Percentiles rank a stretch among this genome's conserved stretches.
Evolutionary conservation across 1,140 invertebrate genomes (phyloP).

Genomic region (Ips nitidus): DNA sequence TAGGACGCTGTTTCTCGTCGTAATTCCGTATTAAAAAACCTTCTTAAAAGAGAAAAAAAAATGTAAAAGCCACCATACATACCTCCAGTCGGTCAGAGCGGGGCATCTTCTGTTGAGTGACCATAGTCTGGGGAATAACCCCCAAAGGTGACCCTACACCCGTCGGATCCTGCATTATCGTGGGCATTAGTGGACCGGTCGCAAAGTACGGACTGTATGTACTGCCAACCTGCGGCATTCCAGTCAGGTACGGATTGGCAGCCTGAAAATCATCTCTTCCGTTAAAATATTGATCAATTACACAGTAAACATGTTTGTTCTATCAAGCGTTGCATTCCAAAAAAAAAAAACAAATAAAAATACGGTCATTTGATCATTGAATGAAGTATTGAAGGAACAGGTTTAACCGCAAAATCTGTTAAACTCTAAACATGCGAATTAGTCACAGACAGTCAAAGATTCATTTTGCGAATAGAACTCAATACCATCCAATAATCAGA

Average conservation of each 20-base stretch:
- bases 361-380: too few relatives aligned
- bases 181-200: conserved; percentile 82
- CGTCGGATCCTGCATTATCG: conserved; percentile 78
- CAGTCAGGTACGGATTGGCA: conserved; percentile 85
- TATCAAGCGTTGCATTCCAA: too few relatives aligned
- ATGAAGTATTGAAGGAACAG: too few relatives aligned
- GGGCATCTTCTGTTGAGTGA: conserved; percentile 85
- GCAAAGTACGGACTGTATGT: conserved; percentile 87
- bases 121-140: conserved; percentile 80
- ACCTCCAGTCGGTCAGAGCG: conserved; percentile 96
- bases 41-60: background rate
- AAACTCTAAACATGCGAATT: too few relatives aligned
- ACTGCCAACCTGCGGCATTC: conserved; percentile 79
- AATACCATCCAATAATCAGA: too few relatives aligned
- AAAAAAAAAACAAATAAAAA: too few relatives aligned
- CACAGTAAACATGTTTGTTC: too few relatives aligned
- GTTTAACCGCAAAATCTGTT: too few relatives aligned
- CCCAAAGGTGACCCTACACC: conserved; percentile 66
- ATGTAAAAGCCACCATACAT: conserved; percentile 50
- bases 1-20: too few relatives aligned
- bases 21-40: too few relatives aligned
- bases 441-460: too few relatives aligned
- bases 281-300: background rate
- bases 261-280: conserved; percentile 60
- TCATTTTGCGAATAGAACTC: too few relatives aligned